Base-by-base conservation (phyloP, 2,797 vertebrate species). In the Brachyalestes nurse region DNA sequence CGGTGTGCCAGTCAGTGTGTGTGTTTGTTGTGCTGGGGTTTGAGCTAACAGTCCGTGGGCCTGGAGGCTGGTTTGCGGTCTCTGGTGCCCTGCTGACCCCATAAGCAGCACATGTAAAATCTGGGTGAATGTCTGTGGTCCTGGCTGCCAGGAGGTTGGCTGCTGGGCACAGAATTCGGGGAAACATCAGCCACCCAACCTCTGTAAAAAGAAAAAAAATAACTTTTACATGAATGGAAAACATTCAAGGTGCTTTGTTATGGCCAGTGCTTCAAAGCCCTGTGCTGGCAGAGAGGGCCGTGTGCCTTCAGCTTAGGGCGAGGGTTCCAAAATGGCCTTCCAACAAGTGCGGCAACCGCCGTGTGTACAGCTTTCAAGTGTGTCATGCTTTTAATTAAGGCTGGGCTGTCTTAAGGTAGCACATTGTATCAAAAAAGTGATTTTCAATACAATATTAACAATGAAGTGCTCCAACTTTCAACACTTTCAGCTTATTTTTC, bases 1-100 rank as follows among this genome's bases (percentile, higher is more conserved):
- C 53, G 49, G 23, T 38, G 57, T n/a, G 47, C 51, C 49, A 78
- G 71, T 76, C 47, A 70, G 72, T 66, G 80, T 84, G 57, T 85
- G 72, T 81, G 80, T 85, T 70, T 83, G 82, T 79, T 75, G 79
- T 77, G 67, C 34, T 82, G 81, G 70, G 78, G 72, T 81, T 86
- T 79, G 38, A 72, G 74, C 49, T 49, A 40, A 38, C 53, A 61
- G 53, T 62, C n/a, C 1, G 34, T 70, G 42, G 64, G 64, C 79
- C 62, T 40, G 75, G 62, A 72, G 71, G 75, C 84, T 78, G 69
- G 79, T 83, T 87, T 85, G 81, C 74, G 86, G 85, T 83, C 78
- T 81, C 73, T 49, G 58, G 71, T 82, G 79, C 69, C 82, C 82
- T 80, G 67, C 61, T 82, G 72, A 83, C 75, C 84, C 60, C 65